Percentiles rank a stretch among this genome's conserved stretches.
Evolutionary conservation across 2,797 vertebrate species (phyloP).

Genomic region (Nannoperca obscura): DNA sequence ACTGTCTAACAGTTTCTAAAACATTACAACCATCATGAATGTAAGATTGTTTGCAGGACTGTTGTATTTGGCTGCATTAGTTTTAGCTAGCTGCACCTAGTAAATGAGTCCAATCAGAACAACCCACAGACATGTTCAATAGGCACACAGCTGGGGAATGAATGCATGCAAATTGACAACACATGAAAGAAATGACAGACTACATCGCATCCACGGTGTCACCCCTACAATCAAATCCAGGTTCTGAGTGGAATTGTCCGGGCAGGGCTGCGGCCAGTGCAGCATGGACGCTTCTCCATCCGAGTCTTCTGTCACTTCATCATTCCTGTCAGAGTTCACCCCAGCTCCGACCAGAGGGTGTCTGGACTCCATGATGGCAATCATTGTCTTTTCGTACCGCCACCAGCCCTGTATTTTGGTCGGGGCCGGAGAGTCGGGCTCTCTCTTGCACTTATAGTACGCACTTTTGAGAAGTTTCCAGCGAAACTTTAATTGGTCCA

Average conservation of each 20-base stretch:
- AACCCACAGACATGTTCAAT: not conserved
- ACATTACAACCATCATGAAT: rapidly evolving
- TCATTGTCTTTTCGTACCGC: conserved; percentile 74
- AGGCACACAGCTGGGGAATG: not conserved
- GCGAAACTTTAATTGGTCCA: conserved; percentile 77
- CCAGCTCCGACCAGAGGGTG: conserved; percentile 57
- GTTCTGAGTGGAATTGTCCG: conserved; percentile 54
- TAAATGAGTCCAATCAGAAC: not conserved
- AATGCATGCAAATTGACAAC: conserved; percentile 40
- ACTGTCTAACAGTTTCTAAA: not conserved
- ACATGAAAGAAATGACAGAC: conserved; percentile 17
- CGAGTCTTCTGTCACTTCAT: conserved; percentile 71
- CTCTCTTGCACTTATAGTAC: conserved; percentile 74
- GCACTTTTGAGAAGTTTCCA: conserved; percentile 81
- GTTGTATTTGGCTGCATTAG: not conserved
- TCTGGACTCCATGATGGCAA: conserved; percentile 77
- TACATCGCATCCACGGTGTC: conserved; percentile 14
- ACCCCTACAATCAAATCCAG: conserved; percentile 78
- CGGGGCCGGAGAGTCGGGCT: conserved; percentile 49
- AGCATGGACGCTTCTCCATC: conserved; percentile 63
- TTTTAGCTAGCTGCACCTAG: not conserved
- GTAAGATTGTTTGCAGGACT: not conserved
- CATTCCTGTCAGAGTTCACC: conserved; percentile 59
- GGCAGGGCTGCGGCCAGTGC: conserved; percentile 65
- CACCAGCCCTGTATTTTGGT: conserved; percentile 77